Base-by-base conservation (phyloP, 2,797 vertebrate genomes). In the Spinibarbus caldwelli region DNA sequence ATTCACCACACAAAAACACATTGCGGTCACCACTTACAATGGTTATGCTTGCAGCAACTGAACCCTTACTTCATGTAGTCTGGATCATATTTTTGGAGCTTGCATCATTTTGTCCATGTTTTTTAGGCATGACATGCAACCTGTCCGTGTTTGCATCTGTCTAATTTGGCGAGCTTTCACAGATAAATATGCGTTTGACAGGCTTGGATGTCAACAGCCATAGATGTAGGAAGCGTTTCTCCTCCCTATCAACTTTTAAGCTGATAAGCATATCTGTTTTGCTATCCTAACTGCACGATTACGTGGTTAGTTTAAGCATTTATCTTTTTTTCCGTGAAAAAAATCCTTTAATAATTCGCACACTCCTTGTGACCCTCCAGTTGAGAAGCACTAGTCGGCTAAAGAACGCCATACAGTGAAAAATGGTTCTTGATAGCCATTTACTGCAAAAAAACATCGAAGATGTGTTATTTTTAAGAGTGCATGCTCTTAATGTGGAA, bases 401-500 rank as follows among this genome's bases (percentile, higher is more conserved):
- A 6, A 72, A 72, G 68, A 15, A 31, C 62, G n/a, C 31, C 21
- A 79, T 45, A 31, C 19, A 79, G 41, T 19, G 21, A 41, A 14
- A 23, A 78, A 64, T 29, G 23, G 67, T 36, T 43, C 34, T 29
- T 26, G 8, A 73, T 47, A 72, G 6, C 5, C 62, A 23, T 80
- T 67, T 21, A 17, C 38, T 31, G 26, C 8, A 21, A 29, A 34
- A 43, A 26, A 68, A 6, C 26, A 47, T 31, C 5, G 12, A 31
- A 66, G 26, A 49, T 21, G 29, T 15, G 12, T 67, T 68, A 17
- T 47, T 52, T 80, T 68, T 36, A 23, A n/a, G 31, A 68, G 31
- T 80, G 62, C n/a, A 26, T 3, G 64, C 34, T 80, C 62, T 79
- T 26, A 47, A 80, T 80, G 78, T 49, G 78, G 19, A 80, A 80